These are phyloP conservation scores for Barnardius zonarius DNA, from an alignment of 2,113 vertebrate genomes.

Conservation along the genomic window DNA sequence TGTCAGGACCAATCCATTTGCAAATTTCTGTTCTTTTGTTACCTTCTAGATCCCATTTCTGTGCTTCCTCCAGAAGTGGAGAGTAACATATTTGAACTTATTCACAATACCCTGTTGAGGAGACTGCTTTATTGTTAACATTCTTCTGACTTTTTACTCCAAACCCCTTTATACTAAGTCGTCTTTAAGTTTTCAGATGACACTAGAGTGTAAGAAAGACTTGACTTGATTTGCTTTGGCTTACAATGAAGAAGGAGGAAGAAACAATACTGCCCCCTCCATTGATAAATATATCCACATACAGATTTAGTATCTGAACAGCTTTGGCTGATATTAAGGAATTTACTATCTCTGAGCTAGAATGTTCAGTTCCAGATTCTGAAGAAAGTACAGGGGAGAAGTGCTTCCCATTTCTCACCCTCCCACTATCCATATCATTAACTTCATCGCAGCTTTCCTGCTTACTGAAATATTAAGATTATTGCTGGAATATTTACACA, in stretches of 20 bases:
- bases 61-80: not conserved
- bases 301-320: not conserved
- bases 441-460: not conserved
- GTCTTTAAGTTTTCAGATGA: not conserved
- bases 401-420: not conserved
- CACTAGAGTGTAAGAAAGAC: not conserved
- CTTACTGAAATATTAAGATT: not conserved
- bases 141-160: not conserved
- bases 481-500: not conserved
- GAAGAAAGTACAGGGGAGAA: not conserved
- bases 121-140: not conserved
- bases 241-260: not conserved
- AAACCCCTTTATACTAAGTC: not conserved
- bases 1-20: not conserved
- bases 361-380: not conserved
- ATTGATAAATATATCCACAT: not conserved
- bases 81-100: not conserved
- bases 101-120: not conserved
- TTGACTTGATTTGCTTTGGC: not conserved
- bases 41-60: not conserved
- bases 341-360: not conserved
- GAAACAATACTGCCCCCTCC: not conserved
- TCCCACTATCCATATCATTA: rapidly evolving
- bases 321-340: not conserved
- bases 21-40: not conserved